Base-by-base conservation (phyloP, 2,888 invertebrate genomes). In the Lathronympha strigana region DNA sequence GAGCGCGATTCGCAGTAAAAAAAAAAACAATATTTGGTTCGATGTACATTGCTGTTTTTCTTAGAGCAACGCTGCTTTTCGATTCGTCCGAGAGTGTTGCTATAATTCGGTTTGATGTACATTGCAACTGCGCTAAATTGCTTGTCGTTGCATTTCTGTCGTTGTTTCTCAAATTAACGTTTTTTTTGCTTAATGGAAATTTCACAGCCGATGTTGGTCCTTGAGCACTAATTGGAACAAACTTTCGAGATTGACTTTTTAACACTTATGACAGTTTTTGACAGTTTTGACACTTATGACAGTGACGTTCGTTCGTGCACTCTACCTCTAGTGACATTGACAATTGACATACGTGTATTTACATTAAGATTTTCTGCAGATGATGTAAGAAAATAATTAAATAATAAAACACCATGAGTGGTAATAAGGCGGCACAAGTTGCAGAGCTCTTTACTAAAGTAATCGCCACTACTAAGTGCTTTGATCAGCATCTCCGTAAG, bases 371-470 rank as follows among this genome's bases (percentile, higher is more conserved):
- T 17, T 19, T 51, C 36, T 21, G 17, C 8, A 17, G 9, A 23
- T 17, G 33, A 47, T 60, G 53, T 47, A 45, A 49, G 23, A 38
- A 51, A 31, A 9, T n/a, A 40, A 17, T 38, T 28, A 17, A 15
- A 17, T 31, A 28, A 28, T 33, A 19, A 31, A 57, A 2, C 13
- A 47, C n/a, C 13, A 66, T 66, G 66, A 54, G 60, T 66, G 31
- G 38, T n/a, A 78, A 71, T 25, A 92, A 90, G 76, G 87, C 85
- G 21, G 78, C 80, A 17, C 78, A 78, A 71, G 77, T 91, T 36
- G 90, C 89, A 8, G 88, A 90, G 68, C 70, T 92, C 13, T 92
- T 92, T 69, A 83, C 81, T 5, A 90, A 88, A 81, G 84, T 82
- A 0, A 73, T 91, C 25, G 85, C 88, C 8, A 78, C 84, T 0